phyloP scores from a whole-genome alignment of 2,113 vertebrate species.

The Stomatorhinus ivindoensis region DNA sequence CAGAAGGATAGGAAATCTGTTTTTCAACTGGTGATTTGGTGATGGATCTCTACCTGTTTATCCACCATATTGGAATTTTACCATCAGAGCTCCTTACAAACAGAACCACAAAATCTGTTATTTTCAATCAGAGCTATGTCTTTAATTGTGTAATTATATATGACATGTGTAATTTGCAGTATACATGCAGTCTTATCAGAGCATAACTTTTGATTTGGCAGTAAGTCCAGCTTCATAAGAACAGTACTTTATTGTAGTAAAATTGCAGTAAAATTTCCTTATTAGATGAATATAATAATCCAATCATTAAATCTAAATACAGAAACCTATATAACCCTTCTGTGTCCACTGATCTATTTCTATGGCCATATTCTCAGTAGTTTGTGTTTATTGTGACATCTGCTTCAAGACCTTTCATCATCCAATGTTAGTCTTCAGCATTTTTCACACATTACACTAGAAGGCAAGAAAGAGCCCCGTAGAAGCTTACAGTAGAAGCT shows the following conservation, averaged over 20 bases:
- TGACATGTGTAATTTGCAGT: conserved; percentile 22
- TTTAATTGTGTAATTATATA: conserved; percentile 34
- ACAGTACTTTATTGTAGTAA: neutral
- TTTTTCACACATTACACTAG: neutral
- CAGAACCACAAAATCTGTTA: conserved; percentile 27
- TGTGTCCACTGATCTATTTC: neutral
- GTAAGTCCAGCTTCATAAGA: neutral
- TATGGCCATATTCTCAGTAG: neutral
- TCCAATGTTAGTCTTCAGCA: neutral
- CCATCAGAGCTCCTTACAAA: conserved; percentile 31
- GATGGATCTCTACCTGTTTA: conserved; percentile 33
- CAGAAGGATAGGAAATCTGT: neutral
- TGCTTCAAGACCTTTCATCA: neutral
- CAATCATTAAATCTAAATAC: neutral
- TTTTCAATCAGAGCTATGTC: conserved; percentile 26
- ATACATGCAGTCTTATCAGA: neutral
- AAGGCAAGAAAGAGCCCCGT: neutral
- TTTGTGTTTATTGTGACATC: neutral
- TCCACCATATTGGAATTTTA: conserved; percentile 29
- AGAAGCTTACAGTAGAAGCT: neutral
- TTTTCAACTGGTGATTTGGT: conserved; percentile 18
- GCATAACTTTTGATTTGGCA: neutral
- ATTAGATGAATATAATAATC: neutral
- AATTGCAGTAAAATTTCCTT: neutral
- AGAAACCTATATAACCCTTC: neutral